These are phyloP conservation scores for Sepioteuthis lessoniana DNA, from an alignment of 2,888 invertebrate genomes.

Conservation along the genomic window DNA sequence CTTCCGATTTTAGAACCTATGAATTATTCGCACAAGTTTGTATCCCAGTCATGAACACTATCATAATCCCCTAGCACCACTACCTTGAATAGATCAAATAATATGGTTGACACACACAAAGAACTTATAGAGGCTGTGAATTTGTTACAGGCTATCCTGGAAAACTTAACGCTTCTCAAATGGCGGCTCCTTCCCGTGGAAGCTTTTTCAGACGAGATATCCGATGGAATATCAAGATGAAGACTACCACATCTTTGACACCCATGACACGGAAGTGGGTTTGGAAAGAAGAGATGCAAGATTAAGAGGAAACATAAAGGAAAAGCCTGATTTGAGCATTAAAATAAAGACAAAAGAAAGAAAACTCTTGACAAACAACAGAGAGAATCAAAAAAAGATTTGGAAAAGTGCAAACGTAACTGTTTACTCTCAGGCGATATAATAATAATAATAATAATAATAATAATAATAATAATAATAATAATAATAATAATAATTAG, in stretches of 20 bases:
- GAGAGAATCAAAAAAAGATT: not conserved
- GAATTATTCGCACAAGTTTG: not conserved
- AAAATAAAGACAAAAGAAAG: not conserved
- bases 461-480: no score
- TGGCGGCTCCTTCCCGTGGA: not conserved
- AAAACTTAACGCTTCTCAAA: not conserved
- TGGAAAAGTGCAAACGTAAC: not conserved
- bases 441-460: no score
- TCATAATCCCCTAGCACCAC: not conserved
- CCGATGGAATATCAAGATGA: not conserved
- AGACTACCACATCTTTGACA: not conserved
- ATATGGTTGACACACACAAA: not conserved
- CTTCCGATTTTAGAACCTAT: not conserved
- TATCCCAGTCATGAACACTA: not conserved
- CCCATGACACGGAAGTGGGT: not conserved
- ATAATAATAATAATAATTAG: no score
- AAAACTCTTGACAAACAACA: not conserved
- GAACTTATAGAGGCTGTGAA: not conserved
- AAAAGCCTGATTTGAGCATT: not conserved
- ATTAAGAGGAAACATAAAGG: not conserved
- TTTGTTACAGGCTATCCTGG: not conserved
- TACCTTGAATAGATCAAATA: not conserved
- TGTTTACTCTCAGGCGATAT: not conserved
- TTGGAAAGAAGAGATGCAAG: not conserved
- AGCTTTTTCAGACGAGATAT: not conserved